These are phyloP conservation scores for Tryphoninae sp. DNA, from an alignment of 2,888 invertebrate genomes.

Conservation along the genomic window DNA sequence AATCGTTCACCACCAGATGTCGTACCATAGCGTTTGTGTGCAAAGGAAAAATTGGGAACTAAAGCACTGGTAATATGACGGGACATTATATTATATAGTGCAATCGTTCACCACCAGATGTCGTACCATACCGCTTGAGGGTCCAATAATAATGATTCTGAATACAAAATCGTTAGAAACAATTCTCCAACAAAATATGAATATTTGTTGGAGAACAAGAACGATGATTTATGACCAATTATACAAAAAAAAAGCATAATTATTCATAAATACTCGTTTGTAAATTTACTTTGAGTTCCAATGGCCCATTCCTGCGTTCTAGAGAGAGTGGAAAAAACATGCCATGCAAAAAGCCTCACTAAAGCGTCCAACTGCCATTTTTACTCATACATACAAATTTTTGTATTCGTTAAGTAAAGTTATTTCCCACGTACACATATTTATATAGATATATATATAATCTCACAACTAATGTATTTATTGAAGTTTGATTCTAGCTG, in stretches of 20 bases:
- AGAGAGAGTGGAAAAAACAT: slow-evolving; percentile 8
- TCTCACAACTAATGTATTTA: slow-evolving; percentile 65
- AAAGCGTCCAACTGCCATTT: slow-evolving; percentile 65
- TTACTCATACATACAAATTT: slow-evolving; percentile 40
- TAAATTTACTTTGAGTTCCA: slow-evolving; percentile 10
- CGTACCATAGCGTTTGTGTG: not conserved
- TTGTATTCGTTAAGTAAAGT: slow-evolving; percentile 48
- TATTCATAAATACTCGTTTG: slow-evolving; percentile 15
- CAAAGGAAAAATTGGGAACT: not conserved
- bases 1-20: no score
- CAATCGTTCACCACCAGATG: not conserved
- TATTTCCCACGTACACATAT: slow-evolving; percentile 45
- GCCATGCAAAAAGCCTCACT: slow-evolving; percentile 38
- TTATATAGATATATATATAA: not conserved
- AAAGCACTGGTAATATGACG: not conserved
- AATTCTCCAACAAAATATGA: not conserved
- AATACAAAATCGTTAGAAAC: not conserved
- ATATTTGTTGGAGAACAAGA: slow-evolving; percentile 1
- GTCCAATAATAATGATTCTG: no score
- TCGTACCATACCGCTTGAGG: not conserved
- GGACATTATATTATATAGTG: not conserved
- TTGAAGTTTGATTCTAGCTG: slow-evolving; percentile 59
- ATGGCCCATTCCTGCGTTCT: slow-evolving; percentile 13
- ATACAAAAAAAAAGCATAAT: not conserved
- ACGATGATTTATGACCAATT: slow-evolving; percentile 20